These are phyloP conservation scores for Hoplias malabaricus DNA, from an alignment of 2,113 vertebrate genomes.

Conservation along the genomic window DNA sequence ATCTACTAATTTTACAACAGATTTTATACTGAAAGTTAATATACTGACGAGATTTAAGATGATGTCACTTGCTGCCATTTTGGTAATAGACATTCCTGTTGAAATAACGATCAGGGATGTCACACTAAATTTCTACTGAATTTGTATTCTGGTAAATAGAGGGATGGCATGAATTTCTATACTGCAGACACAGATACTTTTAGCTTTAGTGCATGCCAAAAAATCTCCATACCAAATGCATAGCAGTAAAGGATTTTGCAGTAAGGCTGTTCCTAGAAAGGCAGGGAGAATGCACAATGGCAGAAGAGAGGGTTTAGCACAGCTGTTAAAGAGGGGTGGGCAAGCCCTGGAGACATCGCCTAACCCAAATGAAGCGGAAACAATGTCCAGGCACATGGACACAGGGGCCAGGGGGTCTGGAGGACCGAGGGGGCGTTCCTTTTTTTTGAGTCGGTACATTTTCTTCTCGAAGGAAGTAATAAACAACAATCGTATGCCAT, in stretches of 20 bases:
- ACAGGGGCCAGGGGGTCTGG: background rate
- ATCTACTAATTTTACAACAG: too few species aligned
- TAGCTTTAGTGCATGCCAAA: background rate
- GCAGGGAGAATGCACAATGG: slow-evolving; percentile 12
- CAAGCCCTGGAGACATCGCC: slow-evolving; percentile 42
- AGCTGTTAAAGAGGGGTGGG: slow-evolving; percentile 44
- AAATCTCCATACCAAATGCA: background rate
- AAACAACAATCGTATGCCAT: background rate
- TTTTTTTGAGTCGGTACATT: background rate
- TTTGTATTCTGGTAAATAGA: too few species aligned
- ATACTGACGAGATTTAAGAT: too few species aligned
- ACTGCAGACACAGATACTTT: background rate
- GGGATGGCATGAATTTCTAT: background rate
- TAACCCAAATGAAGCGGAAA: slow-evolving; percentile 47
- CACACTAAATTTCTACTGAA: too few species aligned
- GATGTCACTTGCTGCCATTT: too few species aligned
- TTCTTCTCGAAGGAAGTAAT: background rate
- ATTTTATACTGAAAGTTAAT: too few species aligned
- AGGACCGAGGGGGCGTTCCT: background rate
- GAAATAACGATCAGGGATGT: too few species aligned
- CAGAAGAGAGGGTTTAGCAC: slow-evolving; percentile 29
- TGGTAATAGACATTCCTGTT: too few species aligned
- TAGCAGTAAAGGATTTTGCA: background rate
- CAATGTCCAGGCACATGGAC: slow-evolving; percentile 31
- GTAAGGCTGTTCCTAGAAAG: slow-evolving; percentile 28